Base-by-base conservation (phyloP, 2,797 vertebrate species). In the Amblyraja radiata region DNA sequence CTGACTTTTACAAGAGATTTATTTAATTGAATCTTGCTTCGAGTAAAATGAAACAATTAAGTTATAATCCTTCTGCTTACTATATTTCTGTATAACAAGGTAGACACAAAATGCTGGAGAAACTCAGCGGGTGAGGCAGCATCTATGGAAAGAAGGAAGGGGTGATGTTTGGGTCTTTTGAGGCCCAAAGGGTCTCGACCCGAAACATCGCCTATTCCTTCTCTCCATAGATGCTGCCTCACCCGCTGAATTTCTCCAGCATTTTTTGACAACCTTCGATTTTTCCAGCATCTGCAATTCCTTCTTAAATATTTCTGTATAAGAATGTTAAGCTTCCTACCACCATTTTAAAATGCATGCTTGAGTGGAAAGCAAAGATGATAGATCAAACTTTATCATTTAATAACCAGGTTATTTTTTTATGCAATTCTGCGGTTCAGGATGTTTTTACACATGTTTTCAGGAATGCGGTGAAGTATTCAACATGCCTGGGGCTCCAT, bases 21-120 rank as follows among this genome's bases (percentile, higher is more conserved):
- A 88, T 88, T 88, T 36, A 88, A 88, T 68, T 88, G n/a, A 68
- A 88, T 36, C 63, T 88, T 5, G 25, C n/a, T 88, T 63, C 61
- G 2, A n/a, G 63, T 88, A 68, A 88, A 88, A 10, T 68, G n/a
- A 68, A 68, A 68, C 68, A 63, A 65, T 88, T 36, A 88, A 88
- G 6, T 88, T 88, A 68, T 88, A 61, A 46, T 88, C 68, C 16
- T 6, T 68, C 84, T 36, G 61, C 61, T 68, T 88, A 21, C 16
- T n/a, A 68, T 88, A 36, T 88, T 21, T 68, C 63, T 65, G 6
- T 65, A 7, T 0, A 32, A 65, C 46, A 54, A 54, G 46, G 46
- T 54, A 6, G 46, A 54, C 46, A 54, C 5, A 54, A 54, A 54
- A 6, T 54, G 46, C 46, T 6, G 46, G 46, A 54, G 46, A 6